phyloP scores from a whole-genome alignment of 2,113 vertebrate species.

The Tringa solitaria region DNA sequence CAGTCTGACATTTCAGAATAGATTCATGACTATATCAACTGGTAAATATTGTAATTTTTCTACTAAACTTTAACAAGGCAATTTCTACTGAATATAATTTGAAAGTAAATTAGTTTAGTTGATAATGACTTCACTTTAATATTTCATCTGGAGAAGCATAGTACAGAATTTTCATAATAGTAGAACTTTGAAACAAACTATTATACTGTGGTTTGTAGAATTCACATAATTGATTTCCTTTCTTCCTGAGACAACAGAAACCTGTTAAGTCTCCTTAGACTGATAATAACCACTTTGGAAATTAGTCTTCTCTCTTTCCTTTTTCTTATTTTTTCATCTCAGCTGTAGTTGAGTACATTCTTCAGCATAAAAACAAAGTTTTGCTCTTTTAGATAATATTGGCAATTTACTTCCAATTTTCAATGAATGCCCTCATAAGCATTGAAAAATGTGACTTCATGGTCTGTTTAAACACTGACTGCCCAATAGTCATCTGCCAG shows the following conservation, averaged over 20 bases:
- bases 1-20: not conserved
- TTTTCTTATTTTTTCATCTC: not conserved
- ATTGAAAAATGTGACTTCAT: not conserved
- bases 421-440: not conserved
- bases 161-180: not conserved
- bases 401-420: not conserved
- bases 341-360: not conserved
- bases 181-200: not conserved
- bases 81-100: conserved; percentile 30
- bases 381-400: not conserved
- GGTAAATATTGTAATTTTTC: conserved; percentile 28
- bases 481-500: not conserved
- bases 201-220: not conserved
- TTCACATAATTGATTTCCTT: not conserved
- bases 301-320: not conserved
- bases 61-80: conserved; percentile 1
- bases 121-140: not conserved
- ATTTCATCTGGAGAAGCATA: not conserved
- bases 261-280: not conserved
- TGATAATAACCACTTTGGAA: not conserved
- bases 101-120: not conserved
- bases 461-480: not conserved
- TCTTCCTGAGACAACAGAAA: not conserved
- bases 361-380: not conserved
- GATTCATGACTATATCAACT: not conserved